These are phyloP conservation scores for Sphaerophoria taeniata DNA, from an alignment of 2,888 invertebrate genomes.

Conservation along the genomic window DNA sequence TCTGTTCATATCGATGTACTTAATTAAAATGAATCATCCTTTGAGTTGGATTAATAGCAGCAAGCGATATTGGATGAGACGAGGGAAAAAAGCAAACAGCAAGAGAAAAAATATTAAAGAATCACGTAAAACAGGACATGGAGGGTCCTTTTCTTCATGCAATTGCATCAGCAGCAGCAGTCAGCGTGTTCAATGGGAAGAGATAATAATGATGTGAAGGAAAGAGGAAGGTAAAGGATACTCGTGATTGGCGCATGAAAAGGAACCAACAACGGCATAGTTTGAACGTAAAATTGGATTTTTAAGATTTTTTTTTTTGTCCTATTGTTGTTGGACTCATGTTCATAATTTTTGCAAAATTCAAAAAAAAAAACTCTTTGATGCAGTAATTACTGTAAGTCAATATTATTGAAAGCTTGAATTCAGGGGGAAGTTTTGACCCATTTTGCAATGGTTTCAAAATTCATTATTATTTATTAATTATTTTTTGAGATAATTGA, in stretches of 20 bases:
- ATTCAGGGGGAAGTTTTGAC: neutral
- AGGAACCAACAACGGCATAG: conserved; percentile 15
- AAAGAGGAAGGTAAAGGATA: conserved; percentile 4
- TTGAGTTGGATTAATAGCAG: conserved; percentile 68
- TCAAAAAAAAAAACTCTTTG: conserved; percentile 29
- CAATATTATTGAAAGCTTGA: conserved; percentile 25
- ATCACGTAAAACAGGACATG: neutral
- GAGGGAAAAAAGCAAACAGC: neutral
- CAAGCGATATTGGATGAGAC: conserved; percentile 35
- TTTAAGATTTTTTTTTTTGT: conserved; percentile 20
- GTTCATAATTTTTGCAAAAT: conserved; percentile 15
- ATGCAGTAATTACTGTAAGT: conserved; percentile 23
- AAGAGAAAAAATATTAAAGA: neutral
- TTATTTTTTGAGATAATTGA: neutral
- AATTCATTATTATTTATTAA: neutral
- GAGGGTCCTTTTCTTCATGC: conserved; percentile 29
- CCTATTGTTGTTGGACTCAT: neutral
- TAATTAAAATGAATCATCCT: conserved; percentile 71
- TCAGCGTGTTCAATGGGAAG: neutral
- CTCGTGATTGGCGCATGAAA: conserved; percentile 13
- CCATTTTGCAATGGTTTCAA: neutral
- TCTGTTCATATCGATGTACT: conserved; percentile 62
- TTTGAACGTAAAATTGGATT: conserved; percentile 33
- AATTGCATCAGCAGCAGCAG: conserved; percentile 26
- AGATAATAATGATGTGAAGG: neutral